These are phyloP conservation scores for Drosophila cracens DNA, from an alignment of 2,888 invertebrate genomes.

Conservation along the genomic window DNA sequence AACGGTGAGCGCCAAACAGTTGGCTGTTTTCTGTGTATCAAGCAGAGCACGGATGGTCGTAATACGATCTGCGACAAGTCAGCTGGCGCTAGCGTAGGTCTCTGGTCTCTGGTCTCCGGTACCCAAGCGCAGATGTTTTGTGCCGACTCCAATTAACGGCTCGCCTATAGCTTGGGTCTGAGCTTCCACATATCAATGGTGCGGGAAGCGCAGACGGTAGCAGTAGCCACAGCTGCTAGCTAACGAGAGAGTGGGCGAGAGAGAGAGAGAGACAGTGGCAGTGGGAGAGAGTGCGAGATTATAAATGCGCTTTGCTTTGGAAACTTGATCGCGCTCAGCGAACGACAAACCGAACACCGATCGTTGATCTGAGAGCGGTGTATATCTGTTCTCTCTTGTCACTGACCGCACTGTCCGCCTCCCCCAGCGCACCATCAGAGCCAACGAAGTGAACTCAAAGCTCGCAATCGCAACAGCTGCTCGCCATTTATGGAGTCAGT, in stretches of 20 bases:
- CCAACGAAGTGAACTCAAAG: slow-evolving; percentile 38
- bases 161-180: slow-evolving; percentile 30
- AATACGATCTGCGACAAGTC: slow-evolving; percentile 67
- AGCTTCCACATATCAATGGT: slow-evolving; percentile 42
- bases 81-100: slow-evolving; percentile 66
- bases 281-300: slow-evolving; percentile 4
- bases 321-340: slow-evolving; percentile 56
- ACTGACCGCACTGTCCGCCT: background rate
- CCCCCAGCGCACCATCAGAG: background rate
- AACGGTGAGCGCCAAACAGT: slow-evolving; percentile 14
- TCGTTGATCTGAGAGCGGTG: slow-evolving; percentile 38
- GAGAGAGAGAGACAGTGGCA: background rate
- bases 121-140: slow-evolving; percentile 53
- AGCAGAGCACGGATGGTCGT: slow-evolving; percentile 14
- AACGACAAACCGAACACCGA: slow-evolving; percentile 11
- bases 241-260: slow-evolving; percentile 8
- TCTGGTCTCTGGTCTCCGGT: slow-evolving; percentile 32
- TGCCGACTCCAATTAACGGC: slow-evolving; percentile 56
- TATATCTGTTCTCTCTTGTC: slow-evolving; percentile 20
- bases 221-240: slow-evolving; percentile 35
- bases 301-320: slow-evolving; percentile 32
- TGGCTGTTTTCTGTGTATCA: background rate
- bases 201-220: slow-evolving; percentile 37
- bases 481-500: slow-evolving; percentile 74
- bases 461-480: slow-evolving; percentile 69